phyloP scores from a whole-genome alignment of 2,797 vertebrate species.

The Euthynnus affinis region DNA sequence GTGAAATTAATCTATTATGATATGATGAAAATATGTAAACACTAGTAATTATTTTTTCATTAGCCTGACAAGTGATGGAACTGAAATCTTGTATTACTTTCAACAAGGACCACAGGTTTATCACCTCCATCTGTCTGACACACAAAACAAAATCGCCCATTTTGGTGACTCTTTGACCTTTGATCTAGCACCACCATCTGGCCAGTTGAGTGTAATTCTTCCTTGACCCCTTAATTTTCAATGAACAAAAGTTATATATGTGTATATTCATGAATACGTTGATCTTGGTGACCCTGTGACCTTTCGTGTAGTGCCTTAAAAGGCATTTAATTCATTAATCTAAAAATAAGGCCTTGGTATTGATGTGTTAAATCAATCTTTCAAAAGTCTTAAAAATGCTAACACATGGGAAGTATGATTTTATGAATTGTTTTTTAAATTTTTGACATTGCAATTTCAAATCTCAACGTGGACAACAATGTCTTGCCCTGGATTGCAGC shows the following conservation, averaged over 20 bases:
- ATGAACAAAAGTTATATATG: not conserved
- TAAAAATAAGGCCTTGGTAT: too few species aligned
- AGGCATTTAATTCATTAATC: too few species aligned
- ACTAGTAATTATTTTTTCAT: conserved; percentile 26
- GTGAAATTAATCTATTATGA: not conserved
- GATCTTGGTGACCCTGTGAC: not conserved
- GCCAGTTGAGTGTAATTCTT: conserved; percentile 1
- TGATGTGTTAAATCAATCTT: too few species aligned
- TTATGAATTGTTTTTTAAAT: too few species aligned
- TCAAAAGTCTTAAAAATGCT: too few species aligned
- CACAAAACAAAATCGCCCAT: not conserved
- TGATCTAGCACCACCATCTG: conserved; percentile 1
- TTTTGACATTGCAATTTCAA: too few species aligned
- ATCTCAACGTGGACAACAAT: too few species aligned
- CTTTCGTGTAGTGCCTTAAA: not conserved
- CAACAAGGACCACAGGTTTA: not conserved
- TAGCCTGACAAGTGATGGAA: conserved; percentile 16
- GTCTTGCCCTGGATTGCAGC: too few species aligned
- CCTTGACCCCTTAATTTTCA: not conserved
- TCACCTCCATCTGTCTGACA: not conserved
- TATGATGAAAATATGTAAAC: not conserved
- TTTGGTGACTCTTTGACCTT: conserved; percentile 2
- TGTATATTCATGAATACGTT: not conserved
- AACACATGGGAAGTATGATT: too few species aligned
- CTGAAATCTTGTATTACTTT: not conserved